These are phyloP conservation scores for Drosophila fulvimacula DNA, from an alignment of 2,888 invertebrate species.

Conservation along the genomic window DNA sequence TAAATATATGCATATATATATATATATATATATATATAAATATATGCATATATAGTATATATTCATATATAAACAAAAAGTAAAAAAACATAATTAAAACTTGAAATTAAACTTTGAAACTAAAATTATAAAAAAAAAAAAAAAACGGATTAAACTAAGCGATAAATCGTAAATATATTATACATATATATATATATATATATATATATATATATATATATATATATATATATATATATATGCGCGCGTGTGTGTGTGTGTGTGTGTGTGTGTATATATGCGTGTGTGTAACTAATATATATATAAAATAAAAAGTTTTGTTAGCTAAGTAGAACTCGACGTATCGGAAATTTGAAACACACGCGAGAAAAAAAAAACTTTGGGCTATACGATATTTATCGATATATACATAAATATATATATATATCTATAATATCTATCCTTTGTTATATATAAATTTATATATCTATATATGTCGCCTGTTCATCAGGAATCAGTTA, in stretches of 20 bases:
- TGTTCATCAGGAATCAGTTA: slow-evolving; percentile 7
- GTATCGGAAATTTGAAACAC: slow-evolving; percentile 26
- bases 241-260: background rate
- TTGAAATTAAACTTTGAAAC: background rate
- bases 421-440: background rate
- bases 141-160: slow-evolving; percentile 1
- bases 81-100: background rate
- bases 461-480: slow-evolving; percentile 11
- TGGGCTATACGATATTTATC: slow-evolving; percentile 24
- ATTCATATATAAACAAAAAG: slow-evolving; percentile 3
- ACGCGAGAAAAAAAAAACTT: slow-evolving; percentile 31
- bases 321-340: slow-evolving; percentile 15
- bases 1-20: slow-evolving; percentile 12
- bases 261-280: background rate
- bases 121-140: background rate
- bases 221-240: background rate
- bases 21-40: slow-evolving; percentile 9
- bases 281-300: background rate
- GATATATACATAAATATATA: slow-evolving; percentile 7
- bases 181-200: background rate
- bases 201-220: background rate
- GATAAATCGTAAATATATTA: slow-evolving; percentile 2
- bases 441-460: slow-evolving; percentile 1
- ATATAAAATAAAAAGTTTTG: slow-evolving; percentile 16
- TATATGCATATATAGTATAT: slow-evolving; percentile 12